Conservation (phyloP, 2,113 vertebrate genomes). For the Eptesicus fuscus region DNA sequence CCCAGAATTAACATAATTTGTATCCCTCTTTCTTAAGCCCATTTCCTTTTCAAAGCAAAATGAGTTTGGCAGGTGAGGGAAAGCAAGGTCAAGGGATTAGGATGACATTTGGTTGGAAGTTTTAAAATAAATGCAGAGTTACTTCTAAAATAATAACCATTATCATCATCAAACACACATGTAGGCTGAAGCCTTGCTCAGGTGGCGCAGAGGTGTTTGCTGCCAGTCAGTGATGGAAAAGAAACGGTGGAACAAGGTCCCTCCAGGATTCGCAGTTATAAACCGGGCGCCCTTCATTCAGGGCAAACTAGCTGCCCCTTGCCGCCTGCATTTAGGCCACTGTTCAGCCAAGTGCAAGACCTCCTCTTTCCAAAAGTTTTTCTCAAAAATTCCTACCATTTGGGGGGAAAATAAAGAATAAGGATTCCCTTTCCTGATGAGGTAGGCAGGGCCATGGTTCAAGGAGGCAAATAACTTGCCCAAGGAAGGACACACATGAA, state of each 20-base stretch:
- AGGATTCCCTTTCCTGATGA: background rate
- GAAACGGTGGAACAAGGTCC: background rate
- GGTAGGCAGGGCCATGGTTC: background rate
- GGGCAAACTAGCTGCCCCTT: background rate
- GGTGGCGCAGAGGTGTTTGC: background rate
- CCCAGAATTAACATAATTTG: background rate
- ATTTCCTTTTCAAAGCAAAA: background rate
- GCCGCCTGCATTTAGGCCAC: background rate
- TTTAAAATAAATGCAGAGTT: constrained; percentile 16
- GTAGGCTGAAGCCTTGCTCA: background rate
- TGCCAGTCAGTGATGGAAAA: background rate
- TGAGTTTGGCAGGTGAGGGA: constrained; percentile 13
- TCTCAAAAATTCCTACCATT: background rate
- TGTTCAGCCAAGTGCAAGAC: background rate
- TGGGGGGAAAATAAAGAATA: background rate
- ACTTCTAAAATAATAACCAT: constrained; percentile 28
- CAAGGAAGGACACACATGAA: background rate
- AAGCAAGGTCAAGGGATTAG: background rate
- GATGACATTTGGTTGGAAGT: background rate
- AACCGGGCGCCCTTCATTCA: background rate
- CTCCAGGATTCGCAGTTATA: background rate
- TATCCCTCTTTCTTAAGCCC: background rate
- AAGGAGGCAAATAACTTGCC: background rate
- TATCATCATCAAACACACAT: background rate
- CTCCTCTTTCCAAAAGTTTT: background rate